These are phyloP conservation scores for Ennomos erosarius DNA, from an alignment of 2,888 invertebrate species.

Conservation along the genomic window DNA sequence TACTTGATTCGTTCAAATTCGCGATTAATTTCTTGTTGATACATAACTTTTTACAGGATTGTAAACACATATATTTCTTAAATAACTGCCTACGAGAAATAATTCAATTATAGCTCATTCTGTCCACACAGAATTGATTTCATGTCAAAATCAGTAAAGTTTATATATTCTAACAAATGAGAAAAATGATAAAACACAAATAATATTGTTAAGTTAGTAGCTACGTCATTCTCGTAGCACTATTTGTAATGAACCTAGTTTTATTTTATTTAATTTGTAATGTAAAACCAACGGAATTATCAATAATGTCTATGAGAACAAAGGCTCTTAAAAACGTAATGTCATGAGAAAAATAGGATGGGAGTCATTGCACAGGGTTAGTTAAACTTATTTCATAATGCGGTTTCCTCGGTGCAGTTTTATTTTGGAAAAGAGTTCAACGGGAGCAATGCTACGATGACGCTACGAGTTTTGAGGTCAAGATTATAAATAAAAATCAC, in stretches of 20 bases:
- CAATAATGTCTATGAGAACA: slow-evolving; percentile 17
- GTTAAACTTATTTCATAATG: slow-evolving; percentile 1
- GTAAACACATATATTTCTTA: no score
- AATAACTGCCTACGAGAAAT: neutral
- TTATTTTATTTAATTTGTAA: neutral
- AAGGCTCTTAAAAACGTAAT: slow-evolving; percentile 17
- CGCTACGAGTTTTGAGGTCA: slow-evolving; percentile 38
- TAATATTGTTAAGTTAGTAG: neutral
- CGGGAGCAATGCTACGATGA: slow-evolving; percentile 52
- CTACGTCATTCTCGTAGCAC: slow-evolving; percentile 3
- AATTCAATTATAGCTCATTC: neutral
- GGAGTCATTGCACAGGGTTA: slow-evolving; percentile 5
- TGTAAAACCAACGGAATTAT: slow-evolving; percentile 19
- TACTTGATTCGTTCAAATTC: no score
- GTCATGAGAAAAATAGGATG: slow-evolving; percentile 16
- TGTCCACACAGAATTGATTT: slow-evolving; percentile 15
- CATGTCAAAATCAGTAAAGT: slow-evolving; percentile 21
- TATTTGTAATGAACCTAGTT: slow-evolving; percentile 8
- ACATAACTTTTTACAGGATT: no score
- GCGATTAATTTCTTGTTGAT: no score
- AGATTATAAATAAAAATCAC: neutral
- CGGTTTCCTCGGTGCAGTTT: slow-evolving; percentile 36
- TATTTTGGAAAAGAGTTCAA: slow-evolving; percentile 60
- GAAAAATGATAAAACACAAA: slow-evolving; percentile 17
- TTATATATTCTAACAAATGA: slow-evolving; percentile 9